A percentile compares a stretch with the other conserved stretches of the same genome.
Evolutionary conservation across 2,888 invertebrate species (phyloP).

Genomic region (Nomada fabriciana): DNA sequence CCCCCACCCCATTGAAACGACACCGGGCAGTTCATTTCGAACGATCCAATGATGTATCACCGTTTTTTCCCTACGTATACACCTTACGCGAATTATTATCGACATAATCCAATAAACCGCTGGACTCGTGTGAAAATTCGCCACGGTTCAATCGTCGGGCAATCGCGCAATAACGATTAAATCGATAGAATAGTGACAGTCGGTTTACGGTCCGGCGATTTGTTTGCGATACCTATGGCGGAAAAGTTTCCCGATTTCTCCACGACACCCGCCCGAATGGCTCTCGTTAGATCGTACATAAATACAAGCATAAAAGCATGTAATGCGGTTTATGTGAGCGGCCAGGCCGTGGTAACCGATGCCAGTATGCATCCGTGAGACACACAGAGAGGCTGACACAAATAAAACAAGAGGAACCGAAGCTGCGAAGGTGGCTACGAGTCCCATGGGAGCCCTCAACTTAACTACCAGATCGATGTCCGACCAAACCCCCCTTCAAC

Average conservation of each 20-base stretch:
- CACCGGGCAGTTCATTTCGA: no score
- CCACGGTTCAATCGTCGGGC: neutral
- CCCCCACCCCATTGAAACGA: no score
- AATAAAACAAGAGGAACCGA: constrained; percentile 69
- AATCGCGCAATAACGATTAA: constrained; percentile 30
- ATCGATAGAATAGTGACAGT: constrained; percentile 5
- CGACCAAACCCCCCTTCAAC: constrained; percentile 69
- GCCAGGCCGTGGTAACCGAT: constrained; percentile 33
- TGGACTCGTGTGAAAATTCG: neutral
- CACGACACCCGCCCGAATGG: constrained; percentile 17
- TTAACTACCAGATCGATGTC: constrained; percentile 84
- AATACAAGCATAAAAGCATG: constrained; percentile 72
- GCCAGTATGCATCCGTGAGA: constrained; percentile 16
- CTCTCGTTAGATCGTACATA: constrained; percentile 69
- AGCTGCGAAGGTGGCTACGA: constrained; percentile 80
- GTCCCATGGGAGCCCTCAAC: constrained; percentile 82
- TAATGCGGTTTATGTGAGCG: constrained; percentile 57
- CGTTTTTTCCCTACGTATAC: no score
- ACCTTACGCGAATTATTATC: no score
- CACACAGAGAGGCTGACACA: constrained; percentile 27
- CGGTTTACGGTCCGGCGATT: constrained; percentile 40
- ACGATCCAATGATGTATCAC: no score
- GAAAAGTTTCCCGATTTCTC: constrained; percentile 19
- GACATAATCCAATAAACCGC: neutral
- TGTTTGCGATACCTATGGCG: constrained; percentile 28